Evolutionary conservation across 2,888 invertebrate genomes (phyloP).

Genomic region (Sinodicranocentrus sp.): DNA sequence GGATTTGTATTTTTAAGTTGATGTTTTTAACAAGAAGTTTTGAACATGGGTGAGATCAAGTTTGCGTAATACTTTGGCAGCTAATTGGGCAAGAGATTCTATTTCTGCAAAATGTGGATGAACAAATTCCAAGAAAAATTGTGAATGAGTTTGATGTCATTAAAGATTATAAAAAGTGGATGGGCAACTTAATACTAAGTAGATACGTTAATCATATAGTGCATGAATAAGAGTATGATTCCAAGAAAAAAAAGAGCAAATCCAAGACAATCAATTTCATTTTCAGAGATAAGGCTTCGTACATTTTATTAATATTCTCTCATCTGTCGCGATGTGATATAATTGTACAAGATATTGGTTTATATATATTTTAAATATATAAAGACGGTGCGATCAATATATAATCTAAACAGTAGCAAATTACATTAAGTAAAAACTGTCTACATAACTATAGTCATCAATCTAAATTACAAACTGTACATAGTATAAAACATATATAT

Average conservation of each 20-base stretch:
- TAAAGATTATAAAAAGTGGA: too few relatives aligned
- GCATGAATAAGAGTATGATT: background rate
- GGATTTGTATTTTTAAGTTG: too few relatives aligned
- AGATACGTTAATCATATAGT: too few relatives aligned
- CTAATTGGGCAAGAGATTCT: too few relatives aligned
- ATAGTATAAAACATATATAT: slow-evolving; percentile 5
- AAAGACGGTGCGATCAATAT: slow-evolving; percentile 31
- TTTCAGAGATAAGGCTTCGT: background rate
- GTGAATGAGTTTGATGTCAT: too few relatives aligned
- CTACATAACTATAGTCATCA: background rate
- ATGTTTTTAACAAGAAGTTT: too few relatives aligned
- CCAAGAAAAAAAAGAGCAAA: background rate
- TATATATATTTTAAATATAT: slow-evolving; percentile 26
- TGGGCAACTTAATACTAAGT: too few relatives aligned
- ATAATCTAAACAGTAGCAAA: background rate
- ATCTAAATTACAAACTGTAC: background rate
- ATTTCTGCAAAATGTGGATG: too few relatives aligned
- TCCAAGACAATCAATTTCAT: background rate
- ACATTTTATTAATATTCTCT: slow-evolving; percentile 35
- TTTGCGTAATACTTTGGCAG: too few relatives aligned
- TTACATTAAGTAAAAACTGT: slow-evolving; percentile 7
- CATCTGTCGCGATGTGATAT: slow-evolving; percentile 32
- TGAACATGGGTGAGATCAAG: too few relatives aligned
- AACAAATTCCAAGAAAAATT: too few relatives aligned
- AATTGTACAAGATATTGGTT: slow-evolving; percentile 35